Conservation (phyloP, 1,140 invertebrate species). For the Bombyx mandarina region DNA sequence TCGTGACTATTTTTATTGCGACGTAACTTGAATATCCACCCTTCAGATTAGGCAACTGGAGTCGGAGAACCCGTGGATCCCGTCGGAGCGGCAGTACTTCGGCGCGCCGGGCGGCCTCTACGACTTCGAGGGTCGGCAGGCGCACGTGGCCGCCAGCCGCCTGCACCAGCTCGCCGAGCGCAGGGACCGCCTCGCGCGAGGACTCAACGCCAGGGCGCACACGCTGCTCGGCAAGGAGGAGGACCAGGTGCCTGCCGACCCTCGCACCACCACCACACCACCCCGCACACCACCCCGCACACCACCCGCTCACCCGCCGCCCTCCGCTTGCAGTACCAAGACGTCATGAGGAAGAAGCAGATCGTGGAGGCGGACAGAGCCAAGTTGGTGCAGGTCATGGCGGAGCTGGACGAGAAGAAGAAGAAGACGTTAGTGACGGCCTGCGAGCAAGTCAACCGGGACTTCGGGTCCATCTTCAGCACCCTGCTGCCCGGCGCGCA, state of each 20-base stretch:
- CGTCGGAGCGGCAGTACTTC: slow-evolving; percentile 84
- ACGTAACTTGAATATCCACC: too few relatives aligned
- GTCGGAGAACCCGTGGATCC: slow-evolving; percentile 79
- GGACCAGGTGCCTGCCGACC: neutral
- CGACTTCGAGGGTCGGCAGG: slow-evolving; percentile 73
- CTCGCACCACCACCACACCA: too few relatives aligned
- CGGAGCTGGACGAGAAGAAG: slow-evolving; percentile 92
- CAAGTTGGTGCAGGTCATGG: slow-evolving; percentile 86
- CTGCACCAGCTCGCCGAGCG: slow-evolving; percentile 75
- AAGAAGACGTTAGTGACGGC: slow-evolving; percentile 84
- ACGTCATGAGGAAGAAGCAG: slow-evolving; percentile 83
- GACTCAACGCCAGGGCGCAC: slow-evolving; percentile 89
- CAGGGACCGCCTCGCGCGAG: slow-evolving; percentile 79
- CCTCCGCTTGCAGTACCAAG: slow-evolving; percentile 72
- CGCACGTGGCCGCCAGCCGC: slow-evolving; percentile 74
- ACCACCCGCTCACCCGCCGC: too few relatives aligned
- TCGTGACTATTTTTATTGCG: too few relatives aligned
- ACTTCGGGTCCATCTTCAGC: slow-evolving; percentile 97
- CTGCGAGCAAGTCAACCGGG: slow-evolving; percentile 87
- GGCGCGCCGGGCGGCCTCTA: slow-evolving; percentile 77
- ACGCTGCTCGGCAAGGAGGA: slow-evolving; percentile 86
- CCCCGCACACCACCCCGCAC: too few relatives aligned
- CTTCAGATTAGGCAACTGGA: slow-evolving; percentile 45
- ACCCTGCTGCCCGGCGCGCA: slow-evolving; percentile 91
- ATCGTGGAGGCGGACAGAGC: slow-evolving; percentile 91